phyloP scores from a whole-genome alignment of 2,113 vertebrate genomes.

The Azemiops feae region DNA sequence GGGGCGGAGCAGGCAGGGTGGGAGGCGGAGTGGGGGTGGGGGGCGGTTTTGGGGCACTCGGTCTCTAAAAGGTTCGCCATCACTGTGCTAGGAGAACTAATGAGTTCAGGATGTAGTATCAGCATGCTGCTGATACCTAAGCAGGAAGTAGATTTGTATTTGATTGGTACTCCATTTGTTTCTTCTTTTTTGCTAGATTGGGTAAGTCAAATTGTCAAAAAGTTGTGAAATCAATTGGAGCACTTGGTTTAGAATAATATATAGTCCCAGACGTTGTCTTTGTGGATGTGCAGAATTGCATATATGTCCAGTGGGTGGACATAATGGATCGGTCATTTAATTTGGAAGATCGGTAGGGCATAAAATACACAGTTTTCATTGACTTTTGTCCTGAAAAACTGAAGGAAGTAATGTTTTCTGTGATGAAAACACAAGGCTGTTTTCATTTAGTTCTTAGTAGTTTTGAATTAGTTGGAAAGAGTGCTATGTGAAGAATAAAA shows the following conservation, averaged over 20 bases:
- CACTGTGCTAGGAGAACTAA: background rate
- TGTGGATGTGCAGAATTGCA: background rate
- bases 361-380: slow-evolving; percentile 28
- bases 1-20: no score
- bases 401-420: slow-evolving; percentile 19
- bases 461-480: background rate
- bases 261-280: background rate
- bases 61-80: no score
- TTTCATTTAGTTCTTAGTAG: slow-evolving; percentile 15
- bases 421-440: slow-evolving; percentile 27
- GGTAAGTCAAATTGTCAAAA: background rate
- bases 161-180: background rate
- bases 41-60: no score
- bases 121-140: background rate
- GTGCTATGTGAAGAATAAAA: slow-evolving; percentile 17
- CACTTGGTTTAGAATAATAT: background rate
- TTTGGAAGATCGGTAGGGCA: slow-evolving; percentile 16
- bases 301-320: background rate
- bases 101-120: background rate
- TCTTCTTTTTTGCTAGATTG: background rate
- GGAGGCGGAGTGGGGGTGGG: no score
- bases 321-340: background rate
- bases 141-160: background rate
- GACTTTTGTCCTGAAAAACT: slow-evolving; percentile 19
- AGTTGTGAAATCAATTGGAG: background rate